A percentile compares a stretch with the other conserved stretches of the same genome.
Conservation (phyloP, 2,113 vertebrate species). For the Deroptyus accipitrinus region DNA sequence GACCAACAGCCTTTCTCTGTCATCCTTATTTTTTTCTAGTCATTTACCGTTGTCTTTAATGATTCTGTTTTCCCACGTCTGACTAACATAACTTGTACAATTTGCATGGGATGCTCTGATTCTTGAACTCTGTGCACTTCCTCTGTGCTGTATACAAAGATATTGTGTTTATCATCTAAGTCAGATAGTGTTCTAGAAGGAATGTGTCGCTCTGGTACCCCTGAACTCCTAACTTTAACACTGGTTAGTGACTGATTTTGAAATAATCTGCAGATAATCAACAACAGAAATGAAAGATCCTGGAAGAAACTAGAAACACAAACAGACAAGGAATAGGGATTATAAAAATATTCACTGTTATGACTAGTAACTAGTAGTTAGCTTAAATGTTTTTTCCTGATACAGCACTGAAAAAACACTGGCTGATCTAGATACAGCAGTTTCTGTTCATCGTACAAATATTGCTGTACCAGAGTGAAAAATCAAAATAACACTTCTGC, state of each 20-base stretch:
- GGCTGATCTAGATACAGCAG: neutral
- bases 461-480: neutral
- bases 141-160: neutral
- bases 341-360: neutral
- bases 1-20: neutral
- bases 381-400: neutral
- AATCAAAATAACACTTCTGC: neutral
- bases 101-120: neutral
- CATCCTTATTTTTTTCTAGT: neutral
- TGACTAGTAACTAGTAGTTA: neutral
- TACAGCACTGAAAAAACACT: neutral
- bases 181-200: neutral
- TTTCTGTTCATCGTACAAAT: neutral
- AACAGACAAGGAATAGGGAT: neutral
- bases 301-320: neutral
- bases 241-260: neutral
- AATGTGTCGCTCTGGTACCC: neutral
- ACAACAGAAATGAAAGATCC: neutral
- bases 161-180: accelerated
- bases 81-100: neutral
- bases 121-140: neutral
- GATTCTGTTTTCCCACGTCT: neutral
- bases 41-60: neutral
- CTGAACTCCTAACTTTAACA: neutral
- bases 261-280: neutral